These are phyloP conservation scores for Athrips mouffetella DNA, from an alignment of 2,888 invertebrate genomes.

Conservation along the genomic window DNA sequence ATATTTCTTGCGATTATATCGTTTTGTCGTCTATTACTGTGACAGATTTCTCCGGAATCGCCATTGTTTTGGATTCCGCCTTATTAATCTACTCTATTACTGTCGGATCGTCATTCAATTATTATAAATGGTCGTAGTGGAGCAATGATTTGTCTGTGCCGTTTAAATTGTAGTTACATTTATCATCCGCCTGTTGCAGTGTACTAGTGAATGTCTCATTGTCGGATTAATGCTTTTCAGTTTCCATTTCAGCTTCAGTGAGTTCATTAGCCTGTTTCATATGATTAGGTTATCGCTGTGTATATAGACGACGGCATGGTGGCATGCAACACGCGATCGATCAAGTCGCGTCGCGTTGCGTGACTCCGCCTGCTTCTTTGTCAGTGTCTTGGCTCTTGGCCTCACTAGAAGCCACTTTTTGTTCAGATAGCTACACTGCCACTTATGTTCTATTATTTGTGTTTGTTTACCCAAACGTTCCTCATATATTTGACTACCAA, in stretches of 20 bases:
- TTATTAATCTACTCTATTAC: too few species aligned
- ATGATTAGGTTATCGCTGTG: not conserved
- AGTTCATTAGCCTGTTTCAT: not conserved
- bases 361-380: not conserved
- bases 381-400: not conserved
- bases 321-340: not conserved
- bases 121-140: too few species aligned
- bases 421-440: not conserved
- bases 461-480: not conserved
- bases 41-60: not conserved
- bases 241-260: not conserved
- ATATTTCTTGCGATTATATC: constrained; percentile 9
- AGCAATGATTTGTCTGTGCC: too few species aligned
- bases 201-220: not conserved
- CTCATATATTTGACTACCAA: not conserved
- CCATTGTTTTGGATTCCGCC: too few species aligned
- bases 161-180: not conserved
- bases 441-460: not conserved
- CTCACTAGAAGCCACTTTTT: not conserved
- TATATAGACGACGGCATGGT: not conserved
- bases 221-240: not conserved
- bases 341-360: not conserved
- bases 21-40: not conserved
- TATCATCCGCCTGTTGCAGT: not conserved
- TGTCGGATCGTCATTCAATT: too few species aligned